Evolutionary conservation across 2,797 vertebrate genomes (phyloP), one percentile per base, ranked within the genome.

Genomic region (Trematomus bernacchii): DNA sequence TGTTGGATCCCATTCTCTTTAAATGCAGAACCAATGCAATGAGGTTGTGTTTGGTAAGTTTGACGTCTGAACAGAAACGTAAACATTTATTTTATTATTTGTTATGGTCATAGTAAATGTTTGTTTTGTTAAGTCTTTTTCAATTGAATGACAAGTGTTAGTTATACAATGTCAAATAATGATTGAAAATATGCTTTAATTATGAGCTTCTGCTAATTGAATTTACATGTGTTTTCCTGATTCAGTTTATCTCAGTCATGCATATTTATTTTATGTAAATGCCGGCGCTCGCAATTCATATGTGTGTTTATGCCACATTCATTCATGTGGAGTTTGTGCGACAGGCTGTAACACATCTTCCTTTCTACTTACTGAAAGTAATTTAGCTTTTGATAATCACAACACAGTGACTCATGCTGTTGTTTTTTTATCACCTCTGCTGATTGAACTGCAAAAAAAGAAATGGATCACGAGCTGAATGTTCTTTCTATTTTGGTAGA

Each of bases 321-420:
- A 37, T 5, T n/a, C n/a, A 40, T 52, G 13, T 12, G 3, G n/a
- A 40, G n/a, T 27, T 40, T 48, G 51, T 46, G 27, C 27, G n/a
- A 18, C 12, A 62, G 3, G 16, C 47, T 18, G 15, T 10, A 8
- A 23, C n/a, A 7, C 11, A 44, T 19, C 23, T n/a, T 65, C 19
- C 18, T 5, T 3, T 19, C 3, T 46, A 58, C 2, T 5, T 18
- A 12, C 58, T 42, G 15, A 21, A 33, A 47, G 19, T 47, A 11
- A 68, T 54, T 23, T 9, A 37, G 11, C 11, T 51, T 23, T 47
- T 12, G 33, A 27, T 58, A 33, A 77, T 76, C 9, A 47, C 54
- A 47, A 18, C 27, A n/a, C 57, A 4, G 4, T 60, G 48, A 66
- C 21, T 53, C 59, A 42, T 12, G 33, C 8, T 33, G n/a, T 69